Conservation (phyloP, 2,888 invertebrate species). For the Cantharis flavilabris region DNA sequence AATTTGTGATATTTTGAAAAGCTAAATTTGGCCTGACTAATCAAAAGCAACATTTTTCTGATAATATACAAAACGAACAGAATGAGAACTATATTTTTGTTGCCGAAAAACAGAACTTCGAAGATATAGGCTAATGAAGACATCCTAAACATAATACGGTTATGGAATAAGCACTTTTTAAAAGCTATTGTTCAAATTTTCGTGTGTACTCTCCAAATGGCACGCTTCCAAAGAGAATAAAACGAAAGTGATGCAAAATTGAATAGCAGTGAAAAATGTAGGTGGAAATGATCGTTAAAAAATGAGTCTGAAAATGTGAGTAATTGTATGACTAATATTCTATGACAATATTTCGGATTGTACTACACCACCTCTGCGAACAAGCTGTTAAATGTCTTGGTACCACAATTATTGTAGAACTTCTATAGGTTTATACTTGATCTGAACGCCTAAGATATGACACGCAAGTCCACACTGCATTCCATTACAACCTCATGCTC, state of each 20-base stretch:
- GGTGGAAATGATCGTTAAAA: neutral
- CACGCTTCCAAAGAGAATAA: neutral
- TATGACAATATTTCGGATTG: conserved; percentile 12
- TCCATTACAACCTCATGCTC: conserved; percentile 26
- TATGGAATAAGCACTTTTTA: neutral
- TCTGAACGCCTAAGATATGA: conserved; percentile 35
- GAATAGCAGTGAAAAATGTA: neutral
- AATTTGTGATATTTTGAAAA: no score
- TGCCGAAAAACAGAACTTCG: no score
- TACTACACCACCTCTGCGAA: conserved; percentile 22
- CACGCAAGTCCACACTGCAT: conserved; percentile 35
- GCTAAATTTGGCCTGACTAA: no score
- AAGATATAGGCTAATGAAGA: neutral
- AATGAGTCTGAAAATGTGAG: neutral
- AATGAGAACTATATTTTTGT: no score
- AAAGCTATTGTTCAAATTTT: neutral
- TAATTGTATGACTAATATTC: conserved; percentile 2
- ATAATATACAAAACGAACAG: no score
- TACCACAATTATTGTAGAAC: conserved; percentile 18
- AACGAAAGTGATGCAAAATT: neutral
- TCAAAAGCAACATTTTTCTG: no score
- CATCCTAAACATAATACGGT: neutral
- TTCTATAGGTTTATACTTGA: conserved; percentile 24
- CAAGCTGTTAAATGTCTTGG: conserved; percentile 20
- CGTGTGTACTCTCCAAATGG: neutral